Evolutionary conservation across 2,888 invertebrate genomes (phyloP).

Genomic region (Drosophila nr. perissopoda): DNA sequence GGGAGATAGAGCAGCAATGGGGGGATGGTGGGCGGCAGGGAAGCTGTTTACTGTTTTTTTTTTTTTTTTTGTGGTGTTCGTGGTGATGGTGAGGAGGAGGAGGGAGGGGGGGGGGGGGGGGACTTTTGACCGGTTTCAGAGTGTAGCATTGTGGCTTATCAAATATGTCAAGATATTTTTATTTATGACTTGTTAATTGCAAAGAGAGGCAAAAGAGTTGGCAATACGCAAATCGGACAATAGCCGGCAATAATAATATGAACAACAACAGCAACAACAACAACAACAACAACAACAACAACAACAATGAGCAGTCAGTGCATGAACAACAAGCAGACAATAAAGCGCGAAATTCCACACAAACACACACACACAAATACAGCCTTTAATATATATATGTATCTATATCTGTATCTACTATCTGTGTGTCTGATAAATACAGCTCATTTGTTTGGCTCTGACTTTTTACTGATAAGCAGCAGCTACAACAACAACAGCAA

Average conservation of each 20-base stretch:
- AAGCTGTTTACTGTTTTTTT: neutral
- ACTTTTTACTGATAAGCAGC: conserved; percentile 63
- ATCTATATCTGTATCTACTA: conserved; percentile 9
- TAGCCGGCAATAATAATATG: conserved; percentile 28
- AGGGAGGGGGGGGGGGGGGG: neutral
- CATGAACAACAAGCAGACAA: conserved; percentile 63
- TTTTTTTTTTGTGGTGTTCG: no score
- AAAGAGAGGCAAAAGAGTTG: conserved; percentile 73
- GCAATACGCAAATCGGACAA: conserved; percentile 69
- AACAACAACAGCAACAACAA: neutral
- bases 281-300: neutral
- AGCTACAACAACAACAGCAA: conserved; percentile 8
- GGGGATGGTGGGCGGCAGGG: neutral
- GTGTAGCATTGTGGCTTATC: conserved; percentile 55
- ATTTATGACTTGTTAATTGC: conserved; percentile 81
- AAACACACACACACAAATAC: conserved; percentile 18
- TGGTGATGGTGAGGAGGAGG: no score
- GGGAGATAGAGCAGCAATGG: neutral
- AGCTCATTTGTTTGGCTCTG: conserved; percentile 61
- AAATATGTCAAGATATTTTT: conserved; percentile 73
- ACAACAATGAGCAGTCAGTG: conserved; percentile 39
- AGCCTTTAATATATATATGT: conserved; percentile 12
- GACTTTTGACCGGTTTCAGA: conserved; percentile 45
- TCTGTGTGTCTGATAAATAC: conserved; percentile 43
- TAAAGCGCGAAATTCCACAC: conserved; percentile 72